These are phyloP conservation scores for Muntiacus muntjak DNA, from an alignment of 2,113 vertebrate genomes.

Conservation along the genomic window DNA sequence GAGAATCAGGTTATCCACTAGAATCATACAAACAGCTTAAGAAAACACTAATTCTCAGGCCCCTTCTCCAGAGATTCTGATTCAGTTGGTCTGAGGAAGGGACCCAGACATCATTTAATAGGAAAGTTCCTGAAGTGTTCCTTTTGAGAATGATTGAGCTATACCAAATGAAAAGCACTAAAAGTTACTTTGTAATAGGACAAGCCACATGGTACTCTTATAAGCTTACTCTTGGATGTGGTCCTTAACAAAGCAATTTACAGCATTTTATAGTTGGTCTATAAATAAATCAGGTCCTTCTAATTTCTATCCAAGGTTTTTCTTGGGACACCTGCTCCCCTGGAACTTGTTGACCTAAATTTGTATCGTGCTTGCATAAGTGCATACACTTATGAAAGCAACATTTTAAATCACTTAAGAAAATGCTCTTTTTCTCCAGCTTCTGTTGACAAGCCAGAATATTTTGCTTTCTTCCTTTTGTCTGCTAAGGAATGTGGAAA, in stretches of 20 bases:
- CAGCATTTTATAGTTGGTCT: neutral
- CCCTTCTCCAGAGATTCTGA: neutral
- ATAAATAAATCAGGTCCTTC: conserved; percentile 15
- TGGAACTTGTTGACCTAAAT: conserved; percentile 43
- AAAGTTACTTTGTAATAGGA: neutral
- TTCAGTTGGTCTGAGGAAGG: neutral
- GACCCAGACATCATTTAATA: neutral
- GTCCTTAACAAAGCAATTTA: conserved; percentile 9
- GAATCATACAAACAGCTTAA: neutral
- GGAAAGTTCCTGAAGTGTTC: conserved; percentile 21
- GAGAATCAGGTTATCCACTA: neutral
- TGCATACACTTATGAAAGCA: neutral
- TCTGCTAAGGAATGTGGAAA: neutral
- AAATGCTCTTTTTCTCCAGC: neutral
- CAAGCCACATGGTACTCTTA: neutral
- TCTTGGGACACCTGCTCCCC: neutral
- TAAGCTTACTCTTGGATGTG: neutral
- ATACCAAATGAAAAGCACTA: neutral
- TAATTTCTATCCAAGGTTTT: neutral
- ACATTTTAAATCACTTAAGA: conserved; percentile 14
- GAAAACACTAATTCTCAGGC: neutral
- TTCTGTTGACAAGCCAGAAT: neutral
- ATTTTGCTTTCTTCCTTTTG: conserved; percentile 27
- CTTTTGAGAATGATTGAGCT: neutral
- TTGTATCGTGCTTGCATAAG: conserved; percentile 1